A percentile compares a stretch with the other conserved stretches of the same genome.
These are phyloP conservation scores for Steinernema khuongi DNA, from an alignment of 1,140 invertebrate species.

Conservation along the genomic window DNA sequence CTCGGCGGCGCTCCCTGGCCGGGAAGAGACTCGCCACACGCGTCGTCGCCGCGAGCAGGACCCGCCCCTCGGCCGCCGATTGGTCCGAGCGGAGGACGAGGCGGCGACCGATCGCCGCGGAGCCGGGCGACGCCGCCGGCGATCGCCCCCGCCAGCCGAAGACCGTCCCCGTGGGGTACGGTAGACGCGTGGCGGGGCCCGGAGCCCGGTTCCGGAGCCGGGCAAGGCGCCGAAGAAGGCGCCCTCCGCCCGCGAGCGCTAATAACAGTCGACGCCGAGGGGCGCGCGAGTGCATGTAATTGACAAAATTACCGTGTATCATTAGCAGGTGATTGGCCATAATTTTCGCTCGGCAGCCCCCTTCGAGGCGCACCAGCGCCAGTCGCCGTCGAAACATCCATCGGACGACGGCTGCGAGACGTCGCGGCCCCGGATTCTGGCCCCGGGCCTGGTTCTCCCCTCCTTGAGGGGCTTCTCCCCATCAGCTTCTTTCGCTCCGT, in stretches of 20 bases:
- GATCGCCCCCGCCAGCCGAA: background rate
- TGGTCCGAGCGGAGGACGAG: background rate
- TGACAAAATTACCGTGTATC: slow-evolving; percentile 32
- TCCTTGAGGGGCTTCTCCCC: background rate
- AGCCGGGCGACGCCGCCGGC: background rate
- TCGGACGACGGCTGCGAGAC: slow-evolving; percentile 4
- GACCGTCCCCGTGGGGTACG: background rate
- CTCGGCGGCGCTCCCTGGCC: background rate
- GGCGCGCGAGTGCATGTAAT: slow-evolving; percentile 23
- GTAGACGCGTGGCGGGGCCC: background rate
- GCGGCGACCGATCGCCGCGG: background rate
- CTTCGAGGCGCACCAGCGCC: slow-evolving; percentile 8
- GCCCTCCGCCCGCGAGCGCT: background rate
- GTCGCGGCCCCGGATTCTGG: background rate
- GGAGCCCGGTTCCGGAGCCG: background rate
- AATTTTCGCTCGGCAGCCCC: slow-evolving; percentile 14
- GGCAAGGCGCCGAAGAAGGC: background rate
- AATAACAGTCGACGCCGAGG: slow-evolving; percentile 16
- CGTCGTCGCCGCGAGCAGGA: slow-evolving; percentile 12
- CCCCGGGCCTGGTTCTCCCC: too few species aligned
- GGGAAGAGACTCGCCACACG: slow-evolving; percentile 4
- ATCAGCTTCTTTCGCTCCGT: too few species aligned
- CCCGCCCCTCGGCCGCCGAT: background rate
- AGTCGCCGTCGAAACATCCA: slow-evolving; percentile 14
- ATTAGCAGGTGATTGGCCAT: slow-evolving; percentile 31